These are phyloP conservation scores for Pseudoatta argentina DNA, from an alignment of 1,140 invertebrate genomes.

Conservation along the genomic window DNA sequence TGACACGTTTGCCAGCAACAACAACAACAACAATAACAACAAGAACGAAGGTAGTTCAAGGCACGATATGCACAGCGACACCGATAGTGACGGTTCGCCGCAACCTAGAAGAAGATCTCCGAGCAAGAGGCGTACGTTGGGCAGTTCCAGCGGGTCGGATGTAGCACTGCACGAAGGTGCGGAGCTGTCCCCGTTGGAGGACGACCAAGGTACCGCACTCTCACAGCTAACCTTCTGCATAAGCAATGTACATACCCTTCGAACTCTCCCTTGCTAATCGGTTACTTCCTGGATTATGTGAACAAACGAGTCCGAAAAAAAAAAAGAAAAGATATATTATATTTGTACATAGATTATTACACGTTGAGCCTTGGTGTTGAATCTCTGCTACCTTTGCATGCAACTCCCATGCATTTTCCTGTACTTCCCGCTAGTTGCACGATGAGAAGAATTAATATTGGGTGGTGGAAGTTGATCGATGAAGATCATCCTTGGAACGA, in stretches of 20 bases:
- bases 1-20: constrained; percentile 76
- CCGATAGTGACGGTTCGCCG: constrained; percentile 83
- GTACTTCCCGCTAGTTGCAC: constrained; percentile 22
- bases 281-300: constrained; percentile 35
- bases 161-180: constrained; percentile 89
- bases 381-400: constrained; percentile 10
- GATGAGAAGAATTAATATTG: not conserved
- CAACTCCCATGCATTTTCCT: not conserved
- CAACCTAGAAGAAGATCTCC: constrained; percentile 81
- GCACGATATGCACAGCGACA: constrained; percentile 81
- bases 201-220: constrained; percentile 86
- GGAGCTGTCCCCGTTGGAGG: constrained; percentile 86
- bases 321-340: constrained; percentile 12
- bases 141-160: constrained; percentile 89
- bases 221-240: constrained; percentile 85
- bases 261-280: constrained; percentile 70
- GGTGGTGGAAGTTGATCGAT: constrained; percentile 11
- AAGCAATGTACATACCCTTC: constrained; percentile 85
- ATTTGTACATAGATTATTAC: constrained; percentile 12
- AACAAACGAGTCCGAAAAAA: constrained; percentile 10
- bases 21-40: constrained; percentile 74
- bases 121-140: constrained; percentile 85
- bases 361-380: constrained; percentile 40
- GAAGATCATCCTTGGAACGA: constrained; percentile 7
- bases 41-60: constrained; percentile 73